Evolutionary conservation across 2,113 vertebrate genomes (phyloP), one percentile per base, ranked within the genome.

Genomic region (Platichthys flesus): DNA sequence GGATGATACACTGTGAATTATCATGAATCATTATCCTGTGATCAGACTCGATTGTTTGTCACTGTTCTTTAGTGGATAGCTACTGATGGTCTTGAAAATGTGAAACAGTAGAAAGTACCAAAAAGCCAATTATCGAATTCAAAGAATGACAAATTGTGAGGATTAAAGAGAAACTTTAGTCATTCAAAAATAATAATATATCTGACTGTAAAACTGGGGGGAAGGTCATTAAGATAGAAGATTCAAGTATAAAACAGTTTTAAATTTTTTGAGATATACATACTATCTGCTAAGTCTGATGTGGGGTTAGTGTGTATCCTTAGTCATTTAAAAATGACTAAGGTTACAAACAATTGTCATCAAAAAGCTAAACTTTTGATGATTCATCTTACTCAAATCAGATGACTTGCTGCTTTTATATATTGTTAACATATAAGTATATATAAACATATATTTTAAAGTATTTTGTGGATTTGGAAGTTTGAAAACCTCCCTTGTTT

Each of bases 1-100:
- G 31, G 31, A 31, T 31, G 20, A 54, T 2, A 20, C 51, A 67
- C 60, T 56, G 72, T 77, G 65, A 76, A 81, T 56, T 67, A 80
- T 78, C 58, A 82, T 84, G 54, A 69, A 80, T 78, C 58, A 82
- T 82, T 57, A 69, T 2, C 57, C 28, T 67, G 31, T 71, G 71
- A 83, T 40, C 66, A 58, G 65, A 79, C 54, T 24, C 31, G 9
- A 58, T 13, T 14, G 20, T 7, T 18, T 76, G 71, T 23, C 49
- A 51, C 3, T 51, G 18, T 23, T 69, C 85, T 18, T 79, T 66
- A 82, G 28, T 74, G 57, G 24, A 9, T 59, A 9, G 37, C 9
- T 59, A 31, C 56, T 51, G 40, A 62, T 57, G 63, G 55, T 37
- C 40, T 21, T 73, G 10, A 49, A 67, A 51, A 60, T 16, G 15